Evolutionary conservation across 2,113 vertebrate genomes (phyloP), one percentile per base, ranked within the genome.

Genomic region (Oplegnathus fasciatus): DNA sequence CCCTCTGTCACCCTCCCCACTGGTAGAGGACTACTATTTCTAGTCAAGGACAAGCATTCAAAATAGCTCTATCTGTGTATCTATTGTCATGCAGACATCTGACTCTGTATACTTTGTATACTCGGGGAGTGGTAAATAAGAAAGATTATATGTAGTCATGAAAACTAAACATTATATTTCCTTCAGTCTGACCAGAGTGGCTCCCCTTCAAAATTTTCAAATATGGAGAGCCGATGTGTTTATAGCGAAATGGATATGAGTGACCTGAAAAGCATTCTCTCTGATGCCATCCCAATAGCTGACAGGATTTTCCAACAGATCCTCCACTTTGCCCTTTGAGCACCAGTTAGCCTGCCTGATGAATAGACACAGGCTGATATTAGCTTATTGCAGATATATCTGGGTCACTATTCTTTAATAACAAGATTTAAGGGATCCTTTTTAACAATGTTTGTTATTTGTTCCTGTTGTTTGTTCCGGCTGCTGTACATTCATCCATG

Each of bases 1-100:
- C 18, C 9, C 14, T 44, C 37, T 65, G n/a, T 75, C 46, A 32
- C 82, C 37, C 77, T 58, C 54, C 62, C 69, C 28, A 44, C 68
- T 48, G 48, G 13, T 28, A 61, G 75, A 80, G 71, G 75, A 74
- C 69, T 67, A 64, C 83, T 90, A 92, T 93, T 93, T 92, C 46
- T 46, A 89, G 78, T 90, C 89, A 93, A 93, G 92, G 92, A 68
- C 91, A 88, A 34, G 24, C 32, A 66, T 80, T 89, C 1, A 83
- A 84, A 91, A 93, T 91, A 91, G 64, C 67, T 30, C 46, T 48
- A 74, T 76, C 17, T 76, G 46, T 84, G 73, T 48, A 20, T 82
- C 58, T 85, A 71, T 86, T 92, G 86, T 85, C 62, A 80, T 88
- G 60, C 46, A 77, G 80, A 83, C 44, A 74, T 61, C 18, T 65